These are phyloP conservation scores for Bubo scandiacus DNA, from an alignment of 2,113 vertebrate species.

Conservation along the genomic window DNA sequence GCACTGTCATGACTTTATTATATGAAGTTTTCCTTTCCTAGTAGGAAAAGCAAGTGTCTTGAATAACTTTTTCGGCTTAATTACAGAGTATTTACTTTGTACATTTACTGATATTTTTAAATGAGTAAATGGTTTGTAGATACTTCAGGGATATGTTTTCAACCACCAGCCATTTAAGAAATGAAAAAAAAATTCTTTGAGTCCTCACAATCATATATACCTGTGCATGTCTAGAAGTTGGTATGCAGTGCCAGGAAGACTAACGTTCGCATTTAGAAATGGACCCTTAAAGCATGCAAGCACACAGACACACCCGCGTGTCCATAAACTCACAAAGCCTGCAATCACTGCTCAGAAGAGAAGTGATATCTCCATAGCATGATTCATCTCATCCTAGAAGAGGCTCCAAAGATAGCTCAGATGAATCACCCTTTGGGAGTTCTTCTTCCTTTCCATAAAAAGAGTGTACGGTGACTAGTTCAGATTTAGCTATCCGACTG, in stretches of 20 bases:
- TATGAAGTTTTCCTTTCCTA: background rate
- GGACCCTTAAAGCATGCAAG: background rate
- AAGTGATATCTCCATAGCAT: background rate
- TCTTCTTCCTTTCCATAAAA: background rate
- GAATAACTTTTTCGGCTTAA: background rate
- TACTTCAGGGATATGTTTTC: background rate
- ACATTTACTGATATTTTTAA: background rate
- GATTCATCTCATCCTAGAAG: background rate
- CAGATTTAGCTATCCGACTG: background rate
- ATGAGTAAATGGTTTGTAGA: background rate
- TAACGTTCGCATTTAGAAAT: background rate
- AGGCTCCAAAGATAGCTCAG: background rate
- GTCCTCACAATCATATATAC: background rate
- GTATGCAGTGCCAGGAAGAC: background rate
- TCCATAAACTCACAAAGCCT: background rate
- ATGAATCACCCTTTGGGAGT: background rate
- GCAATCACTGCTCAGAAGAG: background rate
- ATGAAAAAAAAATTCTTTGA: background rate
- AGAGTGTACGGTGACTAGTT: background rate
- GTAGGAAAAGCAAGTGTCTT: background rate
- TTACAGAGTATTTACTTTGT: background rate
- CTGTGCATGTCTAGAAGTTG: background rate
- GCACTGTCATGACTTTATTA: background rate
- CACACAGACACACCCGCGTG: fast-evolving
- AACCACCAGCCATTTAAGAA: background rate